Conservation (phyloP, 2,113 vertebrate species). For the Bostrychus sinensis region DNA sequence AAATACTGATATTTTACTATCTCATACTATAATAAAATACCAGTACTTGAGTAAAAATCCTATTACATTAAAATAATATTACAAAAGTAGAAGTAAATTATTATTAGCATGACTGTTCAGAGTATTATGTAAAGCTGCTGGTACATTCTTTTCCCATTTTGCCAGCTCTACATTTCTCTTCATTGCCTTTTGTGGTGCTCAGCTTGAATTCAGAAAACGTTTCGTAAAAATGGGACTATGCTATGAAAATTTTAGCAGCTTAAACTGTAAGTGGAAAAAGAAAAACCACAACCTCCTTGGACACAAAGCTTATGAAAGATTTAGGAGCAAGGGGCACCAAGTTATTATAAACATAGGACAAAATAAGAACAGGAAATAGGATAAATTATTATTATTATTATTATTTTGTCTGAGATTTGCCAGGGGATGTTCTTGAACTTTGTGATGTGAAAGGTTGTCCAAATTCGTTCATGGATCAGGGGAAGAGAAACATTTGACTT, state of each 20-base stretch:
- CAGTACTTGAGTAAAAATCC: background rate
- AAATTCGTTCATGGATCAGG: constrained; percentile 38
- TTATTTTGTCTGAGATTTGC: background rate
- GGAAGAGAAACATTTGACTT: background rate
- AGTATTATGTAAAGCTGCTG: constrained; percentile 6
- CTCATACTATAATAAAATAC: too few species aligned
- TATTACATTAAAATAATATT: too few species aligned
- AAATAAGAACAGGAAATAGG: constrained; percentile 38
- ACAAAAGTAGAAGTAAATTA: too few species aligned
- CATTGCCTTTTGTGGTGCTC: constrained; percentile 9
- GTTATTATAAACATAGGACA: constrained; percentile 21
- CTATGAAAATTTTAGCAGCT: constrained; percentile 65
- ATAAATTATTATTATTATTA: background rate
- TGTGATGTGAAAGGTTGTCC: constrained; percentile 24
- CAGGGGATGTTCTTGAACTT: background rate
- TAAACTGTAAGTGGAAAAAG: constrained; percentile 56
- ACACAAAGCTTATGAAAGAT: constrained; percentile 60
- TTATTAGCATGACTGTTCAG: constrained; percentile 4
- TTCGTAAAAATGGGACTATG: constrained; percentile 17
- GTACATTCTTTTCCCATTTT: constrained; percentile 15
- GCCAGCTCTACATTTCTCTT: constrained; percentile 1
- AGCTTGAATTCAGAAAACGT: constrained; percentile 59
- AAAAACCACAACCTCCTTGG: constrained; percentile 38
- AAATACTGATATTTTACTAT: too few species aligned
- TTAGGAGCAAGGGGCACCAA: constrained; percentile 26